A percentile compares a stretch with the other conserved stretches of the same genome.
Conservation (phyloP, 1,140 invertebrate genomes). For the Sycobia sp. region DNA sequence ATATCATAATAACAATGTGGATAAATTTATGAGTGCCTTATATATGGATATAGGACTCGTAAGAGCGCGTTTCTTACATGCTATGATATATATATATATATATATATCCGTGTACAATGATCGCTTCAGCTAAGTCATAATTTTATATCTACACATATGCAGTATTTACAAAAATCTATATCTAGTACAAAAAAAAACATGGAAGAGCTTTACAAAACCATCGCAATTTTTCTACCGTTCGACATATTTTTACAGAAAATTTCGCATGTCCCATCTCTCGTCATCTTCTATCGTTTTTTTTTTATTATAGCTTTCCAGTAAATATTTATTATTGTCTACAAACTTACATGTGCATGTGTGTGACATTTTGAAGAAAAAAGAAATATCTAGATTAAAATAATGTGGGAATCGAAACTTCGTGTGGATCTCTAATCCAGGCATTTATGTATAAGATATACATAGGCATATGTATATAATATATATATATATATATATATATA, state of each 20-base stretch:
- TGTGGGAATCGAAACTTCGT: conserved; percentile 8
- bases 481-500: conserved; percentile 6
- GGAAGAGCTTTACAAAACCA: conserved; percentile 22
- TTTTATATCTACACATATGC: not conserved
- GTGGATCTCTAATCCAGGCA: conserved; percentile 9
- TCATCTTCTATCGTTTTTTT: not conserved
- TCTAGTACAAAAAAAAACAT: conserved; percentile 24
- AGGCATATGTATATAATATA: too few species aligned
- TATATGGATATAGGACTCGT: not conserved
- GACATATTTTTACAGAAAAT: conserved; percentile 6
- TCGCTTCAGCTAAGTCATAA: not conserved
- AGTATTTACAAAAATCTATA: conserved; percentile 24
- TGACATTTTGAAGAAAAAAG: conserved; percentile 16
- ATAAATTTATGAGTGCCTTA: conserved; percentile 9
- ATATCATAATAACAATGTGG: conserved; percentile 3
- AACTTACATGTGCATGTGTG: conserved; percentile 13
- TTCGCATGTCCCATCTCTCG: not conserved
- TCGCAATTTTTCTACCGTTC: not conserved
- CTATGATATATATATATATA: too few species aligned
- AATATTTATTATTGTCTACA: conserved; percentile 33
- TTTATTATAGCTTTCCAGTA: not conserved
- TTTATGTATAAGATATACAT: too few species aligned
- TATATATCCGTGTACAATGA: not conserved
- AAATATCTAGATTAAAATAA: not conserved
- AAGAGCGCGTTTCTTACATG: conserved; percentile 4